Conservation (phyloP, 2,888 invertebrate species). For the Calameuta filiformis region DNA sequence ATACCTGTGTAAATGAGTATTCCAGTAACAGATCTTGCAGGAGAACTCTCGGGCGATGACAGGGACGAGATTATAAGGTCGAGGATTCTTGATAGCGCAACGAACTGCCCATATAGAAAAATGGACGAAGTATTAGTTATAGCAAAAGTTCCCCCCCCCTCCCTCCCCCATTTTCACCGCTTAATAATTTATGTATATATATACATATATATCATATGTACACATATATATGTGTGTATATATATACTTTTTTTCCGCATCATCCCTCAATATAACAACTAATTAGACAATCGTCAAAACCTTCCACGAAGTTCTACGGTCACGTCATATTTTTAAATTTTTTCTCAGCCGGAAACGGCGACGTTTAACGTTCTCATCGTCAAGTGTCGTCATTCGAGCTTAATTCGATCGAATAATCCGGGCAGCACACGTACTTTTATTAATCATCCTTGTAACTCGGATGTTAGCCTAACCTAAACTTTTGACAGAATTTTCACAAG, state of each 20-base stretch:
- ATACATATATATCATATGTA: conserved; percentile 12
- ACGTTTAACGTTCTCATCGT: background rate
- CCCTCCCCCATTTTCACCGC: background rate
- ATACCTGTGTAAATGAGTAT: background rate
- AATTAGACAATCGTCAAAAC: background rate
- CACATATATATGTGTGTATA: background rate
- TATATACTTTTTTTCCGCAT: background rate
- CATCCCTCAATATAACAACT: background rate
- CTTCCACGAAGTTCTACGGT: background rate
- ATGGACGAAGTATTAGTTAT: conserved; percentile 53
- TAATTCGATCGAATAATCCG: background rate
- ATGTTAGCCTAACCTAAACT: background rate
- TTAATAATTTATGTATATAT: conserved; percentile 7
- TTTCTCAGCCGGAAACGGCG: background rate
- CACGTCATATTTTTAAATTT: background rate
- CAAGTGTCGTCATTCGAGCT: background rate
- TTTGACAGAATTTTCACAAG: background rate
- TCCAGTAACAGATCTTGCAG: background rate
- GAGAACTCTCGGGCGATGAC: conserved; percentile 3
- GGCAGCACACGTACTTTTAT: background rate
- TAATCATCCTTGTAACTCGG: background rate
- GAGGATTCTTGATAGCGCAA: conserved; percentile 46
- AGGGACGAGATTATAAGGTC: conserved; percentile 41
- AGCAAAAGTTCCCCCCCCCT: conserved; percentile 42
- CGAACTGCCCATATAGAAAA: conserved; percentile 56